A percentile compares a stretch with the other conserved stretches of the same genome.
These are phyloP conservation scores for Paralichthys olivaceus DNA, from an alignment of 2,113 vertebrate species.

Conservation along the genomic window DNA sequence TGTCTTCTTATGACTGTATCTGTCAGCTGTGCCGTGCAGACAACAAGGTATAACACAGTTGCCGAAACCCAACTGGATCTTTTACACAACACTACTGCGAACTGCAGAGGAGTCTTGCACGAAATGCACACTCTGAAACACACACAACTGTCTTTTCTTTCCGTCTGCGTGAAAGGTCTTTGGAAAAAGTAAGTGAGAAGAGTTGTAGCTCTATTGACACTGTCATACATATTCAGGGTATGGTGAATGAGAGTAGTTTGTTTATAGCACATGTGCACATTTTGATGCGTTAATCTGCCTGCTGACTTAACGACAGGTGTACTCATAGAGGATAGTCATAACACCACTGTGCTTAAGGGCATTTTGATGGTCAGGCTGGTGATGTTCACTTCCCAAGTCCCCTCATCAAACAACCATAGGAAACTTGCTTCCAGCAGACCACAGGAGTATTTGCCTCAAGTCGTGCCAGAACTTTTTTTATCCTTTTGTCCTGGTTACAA, in stretches of 20 bases:
- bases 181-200: background rate
- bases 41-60: slow-evolving; percentile 37
- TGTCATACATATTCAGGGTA: slow-evolving; percentile 15
- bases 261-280: slow-evolving; percentile 3
- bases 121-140: slow-evolving; percentile 8
- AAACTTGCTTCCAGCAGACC: too few relatives aligned
- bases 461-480: too few relatives aligned
- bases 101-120: slow-evolving; percentile 17
- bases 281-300: slow-evolving; percentile 5
- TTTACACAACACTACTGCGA: slow-evolving; percentile 50
- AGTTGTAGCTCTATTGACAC: slow-evolving; percentile 16
- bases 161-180: slow-evolving; percentile 7
- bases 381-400: too few relatives aligned
- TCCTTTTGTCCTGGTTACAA: too few relatives aligned
- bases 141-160: slow-evolving; percentile 7
- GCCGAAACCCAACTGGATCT: slow-evolving; percentile 32
- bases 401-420: too few relatives aligned
- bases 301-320: too few relatives aligned
- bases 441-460: too few relatives aligned
- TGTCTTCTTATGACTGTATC: slow-evolving; percentile 39
- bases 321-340: too few relatives aligned
- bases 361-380: too few relatives aligned
- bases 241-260: slow-evolving; percentile 11
- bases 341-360: too few relatives aligned
- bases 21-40: slow-evolving; percentile 38